These are phyloP conservation scores for Eulemur rufifrons DNA, from an alignment of 2,113 vertebrate genomes.

Conservation along the genomic window DNA sequence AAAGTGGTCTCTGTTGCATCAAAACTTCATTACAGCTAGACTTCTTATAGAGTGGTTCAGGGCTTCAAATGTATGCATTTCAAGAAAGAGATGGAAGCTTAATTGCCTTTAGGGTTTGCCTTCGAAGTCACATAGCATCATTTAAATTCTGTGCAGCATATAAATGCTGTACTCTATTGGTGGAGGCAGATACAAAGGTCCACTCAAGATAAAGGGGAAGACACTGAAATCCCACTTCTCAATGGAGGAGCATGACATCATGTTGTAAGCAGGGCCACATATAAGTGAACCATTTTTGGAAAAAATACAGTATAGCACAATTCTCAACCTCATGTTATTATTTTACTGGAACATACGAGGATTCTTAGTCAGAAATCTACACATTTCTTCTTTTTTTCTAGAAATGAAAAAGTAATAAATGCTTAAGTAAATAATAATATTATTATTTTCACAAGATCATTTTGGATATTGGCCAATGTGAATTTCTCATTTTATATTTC, in stretches of 20 bases:
- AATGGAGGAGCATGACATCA: not conserved
- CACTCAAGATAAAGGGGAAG: not conserved
- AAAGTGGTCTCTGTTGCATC: not conserved
- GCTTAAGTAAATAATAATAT: not conserved
- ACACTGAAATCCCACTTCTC: not conserved
- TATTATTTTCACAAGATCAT: not conserved
- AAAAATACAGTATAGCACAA: not conserved
- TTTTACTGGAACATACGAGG: not conserved
- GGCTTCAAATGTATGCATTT: not conserved
- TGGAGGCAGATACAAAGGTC: not conserved
- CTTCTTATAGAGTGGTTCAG: not conserved
- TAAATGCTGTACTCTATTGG: not conserved
- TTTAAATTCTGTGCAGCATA: not conserved
- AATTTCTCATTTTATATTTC: conserved; percentile 31
- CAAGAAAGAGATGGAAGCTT: not conserved
- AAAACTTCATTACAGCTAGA: not conserved
- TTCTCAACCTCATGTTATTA: not conserved
- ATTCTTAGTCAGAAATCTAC: not conserved
- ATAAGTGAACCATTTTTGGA: not conserved
- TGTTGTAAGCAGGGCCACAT: not conserved
- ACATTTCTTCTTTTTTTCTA: not conserved
- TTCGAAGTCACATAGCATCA: not conserved
- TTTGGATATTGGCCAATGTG: not conserved
- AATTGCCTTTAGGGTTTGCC: not conserved
- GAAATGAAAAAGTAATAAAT: not conserved